phyloP scores from a whole-genome alignment of 2,797 vertebrate species.

The Eurystomus glaucurus region DNA sequence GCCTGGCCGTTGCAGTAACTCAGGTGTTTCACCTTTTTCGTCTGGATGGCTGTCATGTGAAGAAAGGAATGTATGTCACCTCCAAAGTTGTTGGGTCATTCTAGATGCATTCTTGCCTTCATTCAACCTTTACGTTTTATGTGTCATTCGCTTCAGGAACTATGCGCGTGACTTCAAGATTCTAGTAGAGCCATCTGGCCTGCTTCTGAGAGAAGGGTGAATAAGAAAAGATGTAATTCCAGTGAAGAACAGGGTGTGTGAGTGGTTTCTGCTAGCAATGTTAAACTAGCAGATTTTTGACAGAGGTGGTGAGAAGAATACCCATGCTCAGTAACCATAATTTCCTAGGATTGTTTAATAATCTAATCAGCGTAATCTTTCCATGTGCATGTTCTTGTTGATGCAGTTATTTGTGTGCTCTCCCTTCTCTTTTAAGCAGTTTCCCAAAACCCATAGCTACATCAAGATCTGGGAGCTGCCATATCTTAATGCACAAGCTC shows the following conservation, averaged over 20 bases:
- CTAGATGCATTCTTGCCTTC: background rate
- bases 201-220: background rate
- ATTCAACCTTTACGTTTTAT: background rate
- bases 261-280: background rate
- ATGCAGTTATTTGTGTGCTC: background rate
- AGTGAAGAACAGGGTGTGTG: background rate
- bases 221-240: background rate
- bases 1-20: background rate
- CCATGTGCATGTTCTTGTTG: background rate
- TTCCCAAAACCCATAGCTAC: background rate
- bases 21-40: background rate
- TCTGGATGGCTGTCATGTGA: background rate
- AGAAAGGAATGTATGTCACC: background rate
- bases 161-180: background rate
- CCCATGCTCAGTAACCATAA: background rate
- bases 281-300: background rate
- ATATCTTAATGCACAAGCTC: background rate
- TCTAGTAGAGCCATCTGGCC: background rate
- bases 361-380: background rate
- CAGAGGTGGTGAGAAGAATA: background rate
- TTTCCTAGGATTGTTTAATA: background rate
- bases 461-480: background rate
- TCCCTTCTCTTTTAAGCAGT: background rate
- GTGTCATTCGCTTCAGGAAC: background rate
- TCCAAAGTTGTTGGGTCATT: background rate